These are phyloP conservation scores for Athalia rosae DNA, from an alignment of 2,888 invertebrate genomes.

Conservation along the genomic window DNA sequence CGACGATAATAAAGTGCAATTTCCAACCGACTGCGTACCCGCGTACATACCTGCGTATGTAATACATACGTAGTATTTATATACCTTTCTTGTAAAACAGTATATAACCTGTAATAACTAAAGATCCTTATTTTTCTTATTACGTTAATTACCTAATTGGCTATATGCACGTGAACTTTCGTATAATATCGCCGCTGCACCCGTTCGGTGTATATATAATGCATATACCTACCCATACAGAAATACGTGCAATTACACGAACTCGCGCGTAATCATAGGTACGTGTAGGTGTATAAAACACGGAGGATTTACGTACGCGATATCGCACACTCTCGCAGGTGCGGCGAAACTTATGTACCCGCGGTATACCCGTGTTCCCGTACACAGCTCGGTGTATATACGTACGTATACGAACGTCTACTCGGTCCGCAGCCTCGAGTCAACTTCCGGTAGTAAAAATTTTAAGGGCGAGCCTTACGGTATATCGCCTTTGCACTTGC, in stretches of 20 bases:
- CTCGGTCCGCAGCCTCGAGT: slow-evolving; percentile 50
- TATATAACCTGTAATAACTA: too few species aligned
- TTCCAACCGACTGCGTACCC: slow-evolving; percentile 47
- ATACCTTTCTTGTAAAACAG: slow-evolving; percentile 33
- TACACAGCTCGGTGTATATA: neutral
- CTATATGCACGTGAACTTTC: slow-evolving; percentile 47
- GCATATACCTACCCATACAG: neutral
- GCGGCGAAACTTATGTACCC: too few species aligned
- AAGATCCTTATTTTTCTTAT: slow-evolving; percentile 55
- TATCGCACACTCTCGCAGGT: too few species aligned
- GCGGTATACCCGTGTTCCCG: slow-evolving; percentile 19
- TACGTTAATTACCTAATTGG: slow-evolving; percentile 60
- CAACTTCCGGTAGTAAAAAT: slow-evolving; percentile 67
- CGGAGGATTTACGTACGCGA: too few species aligned
- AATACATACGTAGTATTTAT: too few species aligned
- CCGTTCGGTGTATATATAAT: slow-evolving; percentile 14
- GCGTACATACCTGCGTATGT: too few species aligned
- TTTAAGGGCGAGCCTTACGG: slow-evolving; percentile 60
- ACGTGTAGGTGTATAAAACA: too few species aligned
- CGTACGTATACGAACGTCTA: neutral
- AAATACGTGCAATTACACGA: neutral
- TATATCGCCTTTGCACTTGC: slow-evolving; percentile 31
- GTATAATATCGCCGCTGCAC: slow-evolving; percentile 5
- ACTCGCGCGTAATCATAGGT: too few species aligned
- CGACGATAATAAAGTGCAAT: slow-evolving; percentile 48